A percentile compares a stretch with the other conserved stretches of the same genome.
Evolutionary conservation across 2,888 invertebrate species (phyloP).

Genomic region (Ochropacha duplaris): DNA sequence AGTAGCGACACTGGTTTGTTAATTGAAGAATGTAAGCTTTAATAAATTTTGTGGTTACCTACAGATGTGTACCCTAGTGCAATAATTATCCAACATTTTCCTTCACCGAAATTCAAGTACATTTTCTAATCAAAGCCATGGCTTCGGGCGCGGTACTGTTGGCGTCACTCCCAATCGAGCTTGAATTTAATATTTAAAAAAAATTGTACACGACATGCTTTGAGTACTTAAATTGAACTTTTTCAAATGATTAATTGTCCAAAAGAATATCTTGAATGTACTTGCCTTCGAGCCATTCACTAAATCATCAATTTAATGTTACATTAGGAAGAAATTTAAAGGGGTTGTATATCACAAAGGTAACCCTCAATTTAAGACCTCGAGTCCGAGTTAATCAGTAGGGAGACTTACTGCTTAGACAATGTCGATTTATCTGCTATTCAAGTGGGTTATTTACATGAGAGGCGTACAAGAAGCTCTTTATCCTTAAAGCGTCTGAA

Average conservation of each 20-base stretch:
- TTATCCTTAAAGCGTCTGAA: background rate
- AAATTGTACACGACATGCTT: too few species aligned
- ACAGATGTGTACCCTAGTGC: background rate
- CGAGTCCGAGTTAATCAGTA: constrained; percentile 4
- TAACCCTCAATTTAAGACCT: background rate
- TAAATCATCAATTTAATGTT: background rate
- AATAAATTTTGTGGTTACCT: too few species aligned
- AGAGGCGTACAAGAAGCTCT: background rate
- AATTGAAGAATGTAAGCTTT: too few species aligned
- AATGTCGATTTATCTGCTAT: constrained; percentile 8
- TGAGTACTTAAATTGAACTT: too few species aligned
- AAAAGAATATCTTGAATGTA: background rate
- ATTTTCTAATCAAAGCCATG: background rate
- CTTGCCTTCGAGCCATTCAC: background rate
- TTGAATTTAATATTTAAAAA: background rate
- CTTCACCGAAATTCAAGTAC: background rate
- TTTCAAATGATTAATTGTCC: too few species aligned
- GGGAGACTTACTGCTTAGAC: constrained; percentile 2
- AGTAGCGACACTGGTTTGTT: too few species aligned
- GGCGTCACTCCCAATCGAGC: background rate
- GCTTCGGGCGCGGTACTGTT: background rate
- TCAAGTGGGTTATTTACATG: constrained; percentile 5
- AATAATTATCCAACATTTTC: too few species aligned
- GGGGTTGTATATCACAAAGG: background rate
- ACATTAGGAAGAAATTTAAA: background rate